Percentiles rank a stretch among this genome's conserved stretches.
These are phyloP conservation scores for Cheilosia scutellata DNA, from an alignment of 2,888 invertebrate species.

Conservation along the genomic window DNA sequence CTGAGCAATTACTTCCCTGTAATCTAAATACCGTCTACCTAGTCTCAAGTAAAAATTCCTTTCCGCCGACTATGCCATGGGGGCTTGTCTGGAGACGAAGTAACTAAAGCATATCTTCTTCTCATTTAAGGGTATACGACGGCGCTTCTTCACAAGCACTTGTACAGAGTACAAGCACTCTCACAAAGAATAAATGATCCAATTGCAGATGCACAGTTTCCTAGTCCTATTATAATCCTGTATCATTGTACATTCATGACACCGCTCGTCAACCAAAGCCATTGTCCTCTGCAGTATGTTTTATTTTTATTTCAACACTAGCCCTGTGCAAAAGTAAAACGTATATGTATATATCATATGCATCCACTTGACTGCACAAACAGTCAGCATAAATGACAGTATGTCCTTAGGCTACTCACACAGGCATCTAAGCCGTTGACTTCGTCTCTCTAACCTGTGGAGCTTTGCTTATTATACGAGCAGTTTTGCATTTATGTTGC, in stretches of 20 bases:
- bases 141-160: constrained; percentile 17
- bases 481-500: constrained; percentile 7
- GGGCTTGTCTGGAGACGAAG: neutral
- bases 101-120: neutral
- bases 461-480: constrained; percentile 22
- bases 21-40: no score
- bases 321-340: constrained; percentile 26
- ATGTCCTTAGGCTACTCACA: constrained; percentile 35
- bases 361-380: constrained; percentile 67
- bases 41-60: no score
- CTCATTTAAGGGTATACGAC: neutral
- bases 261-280: constrained; percentile 47
- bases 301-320: constrained; percentile 13
- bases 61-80: neutral
- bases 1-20: no score
- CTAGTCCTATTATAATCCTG: constrained; percentile 46
- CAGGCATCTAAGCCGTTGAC: constrained; percentile 54
- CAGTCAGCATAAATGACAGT: constrained; percentile 60
- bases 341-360: constrained; percentile 56
- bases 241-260: constrained; percentile 40
- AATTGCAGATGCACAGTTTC: constrained; percentile 56
- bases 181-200: constrained; percentile 51
- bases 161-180: constrained; percentile 18
- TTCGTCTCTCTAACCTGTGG: constrained; percentile 68
- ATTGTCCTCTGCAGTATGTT: constrained; percentile 60